Evolutionary conservation across 2,888 invertebrate species (phyloP), one percentile per base, ranked within the genome.

Genomic region (Mycalesis mineus): DNA sequence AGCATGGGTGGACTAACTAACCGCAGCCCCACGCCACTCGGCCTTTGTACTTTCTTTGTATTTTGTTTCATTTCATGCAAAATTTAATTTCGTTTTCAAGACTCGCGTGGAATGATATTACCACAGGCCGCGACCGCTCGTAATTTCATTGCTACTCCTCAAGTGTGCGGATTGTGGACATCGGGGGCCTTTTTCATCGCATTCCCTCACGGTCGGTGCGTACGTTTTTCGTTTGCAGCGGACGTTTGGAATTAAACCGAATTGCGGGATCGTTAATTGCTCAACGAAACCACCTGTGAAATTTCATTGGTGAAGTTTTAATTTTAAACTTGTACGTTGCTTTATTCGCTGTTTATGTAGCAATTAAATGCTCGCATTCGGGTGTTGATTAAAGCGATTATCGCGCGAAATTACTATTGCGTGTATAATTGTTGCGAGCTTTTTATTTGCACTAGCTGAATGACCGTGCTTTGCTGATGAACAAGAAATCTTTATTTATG

Each of bases 51-150:
- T 85, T 89, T 88, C 89, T 89, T 89, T 88, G 88, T 88, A 83
- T 85, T 84, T 84, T 82, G 87, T 86, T 84, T 83, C 84, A 86
- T 88, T 88, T 87, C 89, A 87, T 88, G 89, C 88, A 84, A 88
- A 88, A 89, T 89, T 89, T 87, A 88, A 89, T 89, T 88, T 88
- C 87, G 88, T 84, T 86, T 86, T 85, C 86, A 88, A 89, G 89
- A 88, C 87, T 86, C 88, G 88, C 79, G 76, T 73, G 88, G 88
- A 88, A 88, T 88, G 88, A 85, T 88, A 88, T 88, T 88, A 87
- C 84, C 77, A 75, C 72, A 70, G 78, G 73, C 75, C 78, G 82
- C 78, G 78, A 79, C 81, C 81, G 77, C 75, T 77, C 77, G 84
- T 88, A 88, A 88, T 88, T 83, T 83, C 84, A 81, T 80, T 80